These are phyloP conservation scores for Drosophila lini DNA, from an alignment of 1,140 invertebrate species.

Conservation along the genomic window DNA sequence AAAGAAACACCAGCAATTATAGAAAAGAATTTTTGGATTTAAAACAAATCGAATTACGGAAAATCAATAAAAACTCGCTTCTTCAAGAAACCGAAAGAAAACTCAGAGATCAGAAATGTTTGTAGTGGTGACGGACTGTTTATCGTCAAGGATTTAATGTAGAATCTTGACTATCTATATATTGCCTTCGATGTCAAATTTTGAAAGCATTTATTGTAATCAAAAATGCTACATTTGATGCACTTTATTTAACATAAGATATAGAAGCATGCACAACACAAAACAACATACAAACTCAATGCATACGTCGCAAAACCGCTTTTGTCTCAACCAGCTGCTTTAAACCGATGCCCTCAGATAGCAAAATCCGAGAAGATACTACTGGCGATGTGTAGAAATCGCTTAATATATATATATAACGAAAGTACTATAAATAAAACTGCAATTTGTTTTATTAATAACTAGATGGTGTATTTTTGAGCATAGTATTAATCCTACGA, in stretches of 20 bases:
- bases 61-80: constrained; percentile 55
- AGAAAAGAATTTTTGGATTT: constrained; percentile 58
- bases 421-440: constrained; percentile 56
- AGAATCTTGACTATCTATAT: constrained; percentile 29
- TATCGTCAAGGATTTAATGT: constrained; percentile 26
- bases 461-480: constrained; percentile 32
- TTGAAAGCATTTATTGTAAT: constrained; percentile 51
- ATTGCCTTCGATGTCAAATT: constrained; percentile 55
- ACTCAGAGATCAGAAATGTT: constrained; percentile 1
- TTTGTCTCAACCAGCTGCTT: constrained; percentile 75
- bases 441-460: constrained; percentile 63
- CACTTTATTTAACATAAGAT: constrained; percentile 43
- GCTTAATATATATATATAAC: constrained; percentile 52
- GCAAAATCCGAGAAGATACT: constrained; percentile 10
- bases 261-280: constrained; percentile 25
- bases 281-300: constrained; percentile 21
- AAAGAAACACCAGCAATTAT: constrained; percentile 60
- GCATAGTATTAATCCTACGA: neutral
- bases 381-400: constrained; percentile 51
- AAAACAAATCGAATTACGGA: constrained; percentile 48
- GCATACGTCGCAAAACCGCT: constrained; percentile 47
- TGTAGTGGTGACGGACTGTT: constrained; percentile 22
- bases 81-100: constrained; percentile 35
- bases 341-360: constrained; percentile 60
- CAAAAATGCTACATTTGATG: constrained; percentile 35